Evolutionary conservation across 2,888 invertebrate genomes (phyloP).

Genomic region (Tiphia femorata): DNA sequence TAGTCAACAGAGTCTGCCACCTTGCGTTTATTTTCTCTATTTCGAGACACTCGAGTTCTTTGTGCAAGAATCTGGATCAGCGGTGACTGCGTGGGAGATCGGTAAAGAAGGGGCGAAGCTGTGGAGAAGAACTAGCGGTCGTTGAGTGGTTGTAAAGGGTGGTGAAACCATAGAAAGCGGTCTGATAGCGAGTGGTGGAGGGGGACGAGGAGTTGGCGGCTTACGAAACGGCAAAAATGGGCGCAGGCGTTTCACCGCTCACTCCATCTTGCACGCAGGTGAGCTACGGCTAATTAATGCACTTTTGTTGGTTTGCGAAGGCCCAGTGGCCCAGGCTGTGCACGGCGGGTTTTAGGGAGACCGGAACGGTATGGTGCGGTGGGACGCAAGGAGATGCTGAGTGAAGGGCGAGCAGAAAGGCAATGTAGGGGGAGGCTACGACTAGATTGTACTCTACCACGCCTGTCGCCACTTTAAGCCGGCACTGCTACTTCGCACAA

Average conservation of each 20-base stretch:
- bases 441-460: conserved; percentile 5
- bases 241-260: conserved; percentile 30
- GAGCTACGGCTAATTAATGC: conserved; percentile 54
- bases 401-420: too few relatives aligned
- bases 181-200: not conserved
- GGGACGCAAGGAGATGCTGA: too few relatives aligned
- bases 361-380: not conserved
- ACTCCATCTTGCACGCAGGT: conserved; percentile 38
- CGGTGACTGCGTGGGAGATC: too few relatives aligned
- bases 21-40: too few relatives aligned
- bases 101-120: not conserved
- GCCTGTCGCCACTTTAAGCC: conserved; percentile 9
- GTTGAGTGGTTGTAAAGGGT: not conserved
- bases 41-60: too few relatives aligned
- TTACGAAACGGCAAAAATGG: conserved; percentile 17
- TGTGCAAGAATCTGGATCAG: too few relatives aligned
- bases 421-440: not conserved
- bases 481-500: conserved; percentile 7
- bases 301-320: conserved; percentile 48
- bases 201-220: not conserved
- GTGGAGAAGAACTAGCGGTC: not conserved
- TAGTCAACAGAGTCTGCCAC: too few relatives aligned
- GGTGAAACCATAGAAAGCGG: not conserved
- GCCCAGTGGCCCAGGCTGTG: conserved; percentile 27
- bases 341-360: conserved; percentile 7